Percentiles rank a stretch among this genome's conserved stretches.
These are phyloP conservation scores for Homarus americanus DNA, from an alignment of 1,140 invertebrate species.

Conservation along the genomic window DNA sequence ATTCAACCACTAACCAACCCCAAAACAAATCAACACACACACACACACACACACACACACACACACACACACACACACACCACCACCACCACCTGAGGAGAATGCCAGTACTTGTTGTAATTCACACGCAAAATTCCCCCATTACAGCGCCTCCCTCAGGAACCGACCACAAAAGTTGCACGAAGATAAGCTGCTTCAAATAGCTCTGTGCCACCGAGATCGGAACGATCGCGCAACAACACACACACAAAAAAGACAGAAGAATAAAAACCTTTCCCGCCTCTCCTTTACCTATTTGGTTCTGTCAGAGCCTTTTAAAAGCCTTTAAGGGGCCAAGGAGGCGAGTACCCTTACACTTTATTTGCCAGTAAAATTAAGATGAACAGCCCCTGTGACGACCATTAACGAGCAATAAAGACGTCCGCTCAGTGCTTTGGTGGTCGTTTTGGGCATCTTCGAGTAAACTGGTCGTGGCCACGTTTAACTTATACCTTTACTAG, in stretches of 20 bases:
- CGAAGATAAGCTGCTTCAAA: too few species aligned
- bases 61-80: too few species aligned
- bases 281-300: slow-evolving; percentile 38
- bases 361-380: slow-evolving; percentile 73
- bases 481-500: slow-evolving; percentile 30
- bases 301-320: slow-evolving; percentile 27
- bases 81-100: too few species aligned
- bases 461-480: slow-evolving; percentile 46
- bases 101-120: too few species aligned
- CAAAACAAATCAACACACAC: too few species aligned
- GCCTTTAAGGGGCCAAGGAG: slow-evolving; percentile 25
- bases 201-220: not conserved
- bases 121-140: too few species aligned
- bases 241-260: not conserved
- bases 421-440: slow-evolving; percentile 44
- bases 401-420: slow-evolving; percentile 67
- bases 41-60: too few species aligned
- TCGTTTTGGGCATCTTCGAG: slow-evolving; percentile 6
- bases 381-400: slow-evolving; percentile 64
- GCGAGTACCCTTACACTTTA: slow-evolving; percentile 67
- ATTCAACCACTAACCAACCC: too few species aligned
- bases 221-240: not conserved
- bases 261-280: not conserved
- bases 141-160: too few species aligned
- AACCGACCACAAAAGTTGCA: too few species aligned